Conservation (phyloP, 2,113 vertebrate species). For the Alaudala cheleensis region DNA sequence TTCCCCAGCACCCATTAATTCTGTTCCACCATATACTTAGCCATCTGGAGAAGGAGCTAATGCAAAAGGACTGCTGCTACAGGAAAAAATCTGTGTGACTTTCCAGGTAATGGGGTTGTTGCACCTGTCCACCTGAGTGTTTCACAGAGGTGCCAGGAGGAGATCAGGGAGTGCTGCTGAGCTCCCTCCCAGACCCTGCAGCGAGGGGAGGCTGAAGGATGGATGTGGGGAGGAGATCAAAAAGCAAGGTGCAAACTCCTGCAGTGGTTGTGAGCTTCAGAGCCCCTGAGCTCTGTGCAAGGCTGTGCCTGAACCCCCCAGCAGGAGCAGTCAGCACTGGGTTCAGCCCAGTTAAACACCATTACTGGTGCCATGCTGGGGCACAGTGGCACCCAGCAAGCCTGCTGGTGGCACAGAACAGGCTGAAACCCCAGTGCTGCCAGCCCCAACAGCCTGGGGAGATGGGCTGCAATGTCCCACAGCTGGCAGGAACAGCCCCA, state of each 20-base stretch:
- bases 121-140: not conserved
- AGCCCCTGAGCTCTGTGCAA: fast-evolving
- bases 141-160: not conserved
- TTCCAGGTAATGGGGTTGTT: not conserved
- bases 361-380: fast-evolving
- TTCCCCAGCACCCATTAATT: constrained; percentile 51
- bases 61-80: not conserved
- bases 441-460: not conserved
- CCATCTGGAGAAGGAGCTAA: constrained; percentile 65
- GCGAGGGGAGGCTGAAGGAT: not conserved
- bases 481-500: not conserved
- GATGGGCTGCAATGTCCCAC: not conserved
- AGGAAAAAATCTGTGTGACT: not conserved
- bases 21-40: constrained; percentile 50
- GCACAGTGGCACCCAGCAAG: not conserved
- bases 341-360: not conserved
- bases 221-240: not conserved
- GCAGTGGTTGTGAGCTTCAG: not conserved
- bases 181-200: not conserved
- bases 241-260: not conserved
- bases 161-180: not conserved
- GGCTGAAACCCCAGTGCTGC: not conserved
- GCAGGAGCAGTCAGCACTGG: fast-evolving
- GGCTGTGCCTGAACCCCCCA: not conserved
- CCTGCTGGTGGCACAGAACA: not conserved